Base-by-base conservation (phyloP, 2,113 vertebrate genomes). In the Festucalex cinctus region DNA sequence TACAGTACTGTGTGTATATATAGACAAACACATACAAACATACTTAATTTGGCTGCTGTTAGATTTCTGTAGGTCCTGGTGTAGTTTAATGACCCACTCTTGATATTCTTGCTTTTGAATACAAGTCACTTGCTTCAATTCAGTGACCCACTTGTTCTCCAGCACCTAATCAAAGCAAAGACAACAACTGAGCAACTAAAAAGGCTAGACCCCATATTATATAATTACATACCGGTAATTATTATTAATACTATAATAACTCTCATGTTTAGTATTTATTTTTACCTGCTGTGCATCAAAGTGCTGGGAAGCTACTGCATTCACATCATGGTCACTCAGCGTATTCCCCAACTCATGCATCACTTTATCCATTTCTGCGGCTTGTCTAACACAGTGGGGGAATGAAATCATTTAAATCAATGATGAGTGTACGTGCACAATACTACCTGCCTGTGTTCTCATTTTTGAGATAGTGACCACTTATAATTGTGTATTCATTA, bases 91-190 rank as follows among this genome's bases (percentile, higher is more conserved):
- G 68, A 99, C 97, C 97, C 96, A 98, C 56, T 97, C 94, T 79
- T 98, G 97, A 85, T 99, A 99, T 62, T 99, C 97, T 41, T 98
- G 96, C 75, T 98, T 98, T 76, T 99, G 96, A 78, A 99, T 99
- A 41, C 90, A 88, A 1, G 94, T 94, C 8, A 97, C 94, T 12
- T 99, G 97, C 77, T 96, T 97, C 66, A 98, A 83, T 86, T 99
- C 97, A 86, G 88, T 97, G 64, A 91, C 91, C 96, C 96, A 99
- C 71, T 96, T 98, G 85, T 94, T 98, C 83, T 99, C 97, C 83
- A 99, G 81, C 53, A 93, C 94, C 97, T 99, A 86, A 61, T 59
- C 10, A 78, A 24, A 14, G 19, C 49, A 6, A 17, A 20, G 72
- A 1, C 0, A 69, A 39, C 3, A 35, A 63, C 22, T 20, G 9